phyloP scores from a whole-genome alignment of 2,888 invertebrate genomes.

The Molorchus minor region DNA sequence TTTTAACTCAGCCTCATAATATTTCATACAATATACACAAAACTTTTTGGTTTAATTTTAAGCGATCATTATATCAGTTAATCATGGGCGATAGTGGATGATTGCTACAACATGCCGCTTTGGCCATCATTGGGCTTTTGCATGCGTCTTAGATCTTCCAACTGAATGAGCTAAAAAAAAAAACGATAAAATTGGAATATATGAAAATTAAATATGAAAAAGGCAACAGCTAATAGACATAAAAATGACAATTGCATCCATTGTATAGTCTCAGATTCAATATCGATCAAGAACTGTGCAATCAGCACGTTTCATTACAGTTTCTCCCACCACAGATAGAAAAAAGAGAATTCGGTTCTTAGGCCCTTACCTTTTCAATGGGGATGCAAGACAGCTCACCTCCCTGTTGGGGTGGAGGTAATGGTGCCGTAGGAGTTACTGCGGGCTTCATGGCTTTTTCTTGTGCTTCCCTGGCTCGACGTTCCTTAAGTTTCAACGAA shows the following conservation, averaged over 20 bases:
- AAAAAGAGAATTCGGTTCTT: no score
- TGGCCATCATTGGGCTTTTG: constrained; percentile 53
- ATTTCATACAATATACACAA: constrained; percentile 29
- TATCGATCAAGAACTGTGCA: no score
- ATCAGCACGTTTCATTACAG: no score
- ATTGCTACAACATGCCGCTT: constrained; percentile 55
- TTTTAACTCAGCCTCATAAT: constrained; percentile 36
- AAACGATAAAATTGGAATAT: constrained; percentile 14
- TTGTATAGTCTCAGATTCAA: background rate
- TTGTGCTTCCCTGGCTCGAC: constrained; percentile 81
- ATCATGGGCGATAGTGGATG: background rate
- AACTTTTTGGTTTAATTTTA: background rate
- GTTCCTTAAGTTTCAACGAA: constrained; percentile 80
- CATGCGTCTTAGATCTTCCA: constrained; percentile 68
- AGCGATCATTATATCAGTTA: background rate
- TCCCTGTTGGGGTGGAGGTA: constrained; percentile 69
- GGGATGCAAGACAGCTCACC: constrained; percentile 87
- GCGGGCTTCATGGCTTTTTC: constrained; percentile 67
- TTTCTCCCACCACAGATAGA: no score
- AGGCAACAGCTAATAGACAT: background rate
- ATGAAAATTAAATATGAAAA: background rate
- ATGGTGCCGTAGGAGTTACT: constrained; percentile 59
- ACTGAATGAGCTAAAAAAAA: constrained; percentile 70
- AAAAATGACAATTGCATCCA: background rate
- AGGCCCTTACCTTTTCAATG: constrained; percentile 78